Evolutionary conservation across 1,140 invertebrate genomes (phyloP), one percentile per base, ranked within the genome.

Genomic region (Wiebesia pumilae): DNA sequence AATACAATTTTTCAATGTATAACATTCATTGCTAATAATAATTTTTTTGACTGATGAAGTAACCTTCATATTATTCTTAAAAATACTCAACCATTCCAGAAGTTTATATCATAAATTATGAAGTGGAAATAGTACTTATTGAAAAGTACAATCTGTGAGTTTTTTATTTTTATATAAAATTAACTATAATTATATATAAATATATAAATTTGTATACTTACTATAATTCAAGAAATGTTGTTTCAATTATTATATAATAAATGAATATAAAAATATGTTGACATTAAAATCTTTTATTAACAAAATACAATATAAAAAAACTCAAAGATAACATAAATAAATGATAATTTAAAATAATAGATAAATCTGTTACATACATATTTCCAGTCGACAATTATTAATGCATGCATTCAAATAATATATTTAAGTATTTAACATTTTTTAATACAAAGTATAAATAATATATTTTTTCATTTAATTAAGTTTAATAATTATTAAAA

Each of bases 1-100:
- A 97, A 97, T 93, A 92, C 96, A 38, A 94, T 97, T 78, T 94
- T 96, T 82, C 97, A 97, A 89, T 97, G 96, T 93, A 94, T 97
- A 21, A 95, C 95, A 87, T 95, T 96, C 94, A 95, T 97, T 81
- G 94, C 95, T 54, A 94, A 96, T 88, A 96, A 96, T 90, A 95
- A 97, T 91, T 97, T 95, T 92, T 97, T 97, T 92, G 92, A 94
- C 67, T 87, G 65, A 90, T 38, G n/a, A 7, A 4, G 12, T 47
- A 27, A 30, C 12, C 14, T 69, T 33, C 19, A 3, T 19, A 21
- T 69, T 69, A 69, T 69, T 35, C 35, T 14, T 65, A 3, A 6
- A n/a, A 30, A 30, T 65, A 65, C 3, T 30, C 3, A 65, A 65
- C 14, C 9, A 27, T 62, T 27, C 27, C 27, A 10, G 24, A 27